Evolutionary conservation across 2,888 invertebrate genomes (phyloP).

Genomic region (Neoitamus cyanurus): DNA sequence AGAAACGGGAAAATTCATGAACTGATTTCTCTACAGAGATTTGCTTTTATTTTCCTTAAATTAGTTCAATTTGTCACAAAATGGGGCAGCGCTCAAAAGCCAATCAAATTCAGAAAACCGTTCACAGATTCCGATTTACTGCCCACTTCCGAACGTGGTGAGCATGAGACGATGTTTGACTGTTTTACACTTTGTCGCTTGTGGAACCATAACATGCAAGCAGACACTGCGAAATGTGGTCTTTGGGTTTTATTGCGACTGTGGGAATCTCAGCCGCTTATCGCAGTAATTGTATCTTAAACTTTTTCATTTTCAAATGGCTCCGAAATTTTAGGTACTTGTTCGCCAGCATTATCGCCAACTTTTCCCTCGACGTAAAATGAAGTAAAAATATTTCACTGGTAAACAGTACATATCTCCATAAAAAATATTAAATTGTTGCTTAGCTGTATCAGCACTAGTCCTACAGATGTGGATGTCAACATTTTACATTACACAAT

Average conservation of each 20-base stretch:
- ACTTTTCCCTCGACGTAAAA: too few species aligned
- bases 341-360: too few species aligned
- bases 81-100: neutral
- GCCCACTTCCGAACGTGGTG: neutral
- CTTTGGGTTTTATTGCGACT: neutral
- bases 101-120: neutral
- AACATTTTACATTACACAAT: too few species aligned
- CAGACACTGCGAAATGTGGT: neutral
- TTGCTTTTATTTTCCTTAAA: neutral
- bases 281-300: neutral
- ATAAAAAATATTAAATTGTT: too few species aligned
- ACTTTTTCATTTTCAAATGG: neutral
- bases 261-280: neutral
- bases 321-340: too few species aligned
- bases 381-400: too few species aligned
- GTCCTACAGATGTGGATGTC: too few species aligned
- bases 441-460: too few species aligned
- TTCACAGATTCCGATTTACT: neutral
- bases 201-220: neutral
- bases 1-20: neutral
- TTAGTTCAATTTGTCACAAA: neutral
- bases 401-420: too few species aligned
- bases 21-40: neutral
- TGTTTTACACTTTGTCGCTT: neutral
- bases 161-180: neutral